Evolutionary conservation across 2,888 invertebrate species (phyloP).

Genomic region (Lottia gigantea): DNA sequence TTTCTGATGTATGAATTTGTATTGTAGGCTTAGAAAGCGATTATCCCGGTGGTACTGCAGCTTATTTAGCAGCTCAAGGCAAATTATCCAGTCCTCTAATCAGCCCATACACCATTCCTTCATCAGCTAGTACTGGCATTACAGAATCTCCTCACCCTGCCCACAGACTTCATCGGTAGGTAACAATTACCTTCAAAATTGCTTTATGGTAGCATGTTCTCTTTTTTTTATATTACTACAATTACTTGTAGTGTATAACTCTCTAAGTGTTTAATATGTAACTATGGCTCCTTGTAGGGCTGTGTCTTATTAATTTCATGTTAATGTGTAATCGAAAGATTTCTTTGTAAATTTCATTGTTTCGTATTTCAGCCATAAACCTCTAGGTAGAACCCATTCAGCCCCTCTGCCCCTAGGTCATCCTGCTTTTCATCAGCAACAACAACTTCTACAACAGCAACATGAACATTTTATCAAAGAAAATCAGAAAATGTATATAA

Average conservation of each 20-base stretch:
- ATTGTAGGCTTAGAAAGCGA: conserved; percentile 69
- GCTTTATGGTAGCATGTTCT: too few relatives aligned
- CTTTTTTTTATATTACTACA: too few relatives aligned
- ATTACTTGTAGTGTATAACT: too few relatives aligned
- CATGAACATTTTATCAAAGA: conserved; percentile 72
- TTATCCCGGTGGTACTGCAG: conserved; percentile 69
- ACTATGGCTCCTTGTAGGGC: too few relatives aligned
- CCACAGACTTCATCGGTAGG: conserved; percentile 60
- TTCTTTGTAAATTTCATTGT: not conserved
- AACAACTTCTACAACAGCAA: conserved; percentile 52
- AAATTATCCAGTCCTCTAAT: conserved; percentile 45
- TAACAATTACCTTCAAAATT: not conserved
- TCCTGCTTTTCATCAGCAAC: conserved; percentile 77
- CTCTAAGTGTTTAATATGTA: too few relatives aligned
- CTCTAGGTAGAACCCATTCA: conserved; percentile 92
- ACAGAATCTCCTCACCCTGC: conserved; percentile 70
- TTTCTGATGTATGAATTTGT: too few relatives aligned
- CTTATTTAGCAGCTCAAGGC: conserved; percentile 71
- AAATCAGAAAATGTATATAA: conserved; percentile 54
- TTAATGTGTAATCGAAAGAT: too few relatives aligned
- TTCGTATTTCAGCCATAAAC: conserved; percentile 75
- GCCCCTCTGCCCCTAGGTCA: conserved; percentile 91
- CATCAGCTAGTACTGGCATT: conserved; percentile 69
- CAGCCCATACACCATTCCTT: conserved; percentile 39
- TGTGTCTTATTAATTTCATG: too few relatives aligned